Conservation (phyloP, 2,113 vertebrate genomes). For the Tragelaphus scriptus region DNA sequence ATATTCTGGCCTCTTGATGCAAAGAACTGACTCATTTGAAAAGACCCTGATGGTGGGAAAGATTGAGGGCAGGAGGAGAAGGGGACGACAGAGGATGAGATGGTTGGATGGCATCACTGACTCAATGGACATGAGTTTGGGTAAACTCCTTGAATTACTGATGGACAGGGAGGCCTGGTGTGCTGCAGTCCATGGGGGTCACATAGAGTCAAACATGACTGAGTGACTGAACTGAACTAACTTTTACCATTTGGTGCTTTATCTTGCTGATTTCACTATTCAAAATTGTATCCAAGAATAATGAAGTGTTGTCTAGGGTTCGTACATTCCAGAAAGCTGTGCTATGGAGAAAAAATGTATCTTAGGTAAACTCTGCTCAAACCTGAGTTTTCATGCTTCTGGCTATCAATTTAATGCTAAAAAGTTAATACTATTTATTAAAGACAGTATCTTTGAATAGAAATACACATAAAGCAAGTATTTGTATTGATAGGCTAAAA, state of each 20-base stretch:
- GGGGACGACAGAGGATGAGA: not conserved
- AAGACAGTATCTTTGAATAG: not conserved
- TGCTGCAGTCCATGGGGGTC: not conserved
- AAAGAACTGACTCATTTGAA: not conserved
- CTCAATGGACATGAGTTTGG: not conserved
- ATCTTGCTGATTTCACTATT: not conserved
- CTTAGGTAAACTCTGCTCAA: not conserved
- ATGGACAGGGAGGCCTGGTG: not conserved
- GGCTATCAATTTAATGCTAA: not conserved
- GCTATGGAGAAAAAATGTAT: not conserved
- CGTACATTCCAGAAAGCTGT: not conserved
- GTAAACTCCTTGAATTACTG: not conserved
- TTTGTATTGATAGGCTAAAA: not conserved
- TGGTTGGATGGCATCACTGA: not conserved
- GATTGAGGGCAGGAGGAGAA: not conserved
- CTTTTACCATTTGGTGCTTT: not conserved
- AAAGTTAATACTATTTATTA: not conserved
- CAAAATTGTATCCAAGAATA: not conserved
- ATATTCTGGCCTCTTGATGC: not conserved
- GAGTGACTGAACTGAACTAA: not conserved
- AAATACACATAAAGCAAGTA: not conserved
- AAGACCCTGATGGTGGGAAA: not conserved
- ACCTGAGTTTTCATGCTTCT: not conserved
- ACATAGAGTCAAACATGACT: rapidly evolving
- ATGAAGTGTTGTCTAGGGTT: not conserved